Evolutionary conservation across 2,888 invertebrate genomes (phyloP).

Genomic region (Phaonia tiefii): DNA sequence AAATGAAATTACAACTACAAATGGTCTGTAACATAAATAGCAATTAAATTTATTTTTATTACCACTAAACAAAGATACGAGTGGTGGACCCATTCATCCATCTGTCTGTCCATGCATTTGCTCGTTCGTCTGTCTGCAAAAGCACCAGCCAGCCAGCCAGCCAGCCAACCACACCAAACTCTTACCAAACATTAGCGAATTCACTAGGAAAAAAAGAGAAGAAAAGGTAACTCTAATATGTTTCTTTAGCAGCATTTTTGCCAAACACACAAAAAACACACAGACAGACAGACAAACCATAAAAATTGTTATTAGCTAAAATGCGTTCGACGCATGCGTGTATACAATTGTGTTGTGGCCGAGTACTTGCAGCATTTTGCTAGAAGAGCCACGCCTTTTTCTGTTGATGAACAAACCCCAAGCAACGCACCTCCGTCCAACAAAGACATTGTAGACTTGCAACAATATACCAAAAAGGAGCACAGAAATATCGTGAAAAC

Average conservation of each 20-base stretch:
- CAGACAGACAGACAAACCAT: constrained; percentile 6
- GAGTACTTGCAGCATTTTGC: too few relatives aligned
- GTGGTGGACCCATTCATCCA: too few relatives aligned
- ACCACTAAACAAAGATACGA: constrained; percentile 46
- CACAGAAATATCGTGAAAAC: constrained; percentile 33
- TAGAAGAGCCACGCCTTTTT: constrained; percentile 67
- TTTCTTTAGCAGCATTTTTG: not conserved
- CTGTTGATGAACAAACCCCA: not conserved
- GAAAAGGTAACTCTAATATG: not conserved
- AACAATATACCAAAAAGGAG: constrained; percentile 3
- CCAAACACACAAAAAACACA: not conserved
- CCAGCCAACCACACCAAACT: not conserved
- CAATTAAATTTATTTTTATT: constrained; percentile 67
- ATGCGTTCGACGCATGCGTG: constrained; percentile 56
- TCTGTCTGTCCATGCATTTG: too few relatives aligned
- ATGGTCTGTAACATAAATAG: constrained; percentile 67
- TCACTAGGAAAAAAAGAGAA: not conserved
- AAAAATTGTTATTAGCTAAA: constrained; percentile 58
- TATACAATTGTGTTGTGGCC: constrained; percentile 9
- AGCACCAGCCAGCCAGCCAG: not conserved
- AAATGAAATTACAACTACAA: constrained; percentile 63
- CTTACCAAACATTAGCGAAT: not conserved
- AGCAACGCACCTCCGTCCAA: not conserved
- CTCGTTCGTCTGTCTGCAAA: too few relatives aligned
- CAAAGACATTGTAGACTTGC: not conserved